These are phyloP conservation scores for Phortica okadai DNA, from an alignment of 2,888 invertebrate species.

Conservation along the genomic window DNA sequence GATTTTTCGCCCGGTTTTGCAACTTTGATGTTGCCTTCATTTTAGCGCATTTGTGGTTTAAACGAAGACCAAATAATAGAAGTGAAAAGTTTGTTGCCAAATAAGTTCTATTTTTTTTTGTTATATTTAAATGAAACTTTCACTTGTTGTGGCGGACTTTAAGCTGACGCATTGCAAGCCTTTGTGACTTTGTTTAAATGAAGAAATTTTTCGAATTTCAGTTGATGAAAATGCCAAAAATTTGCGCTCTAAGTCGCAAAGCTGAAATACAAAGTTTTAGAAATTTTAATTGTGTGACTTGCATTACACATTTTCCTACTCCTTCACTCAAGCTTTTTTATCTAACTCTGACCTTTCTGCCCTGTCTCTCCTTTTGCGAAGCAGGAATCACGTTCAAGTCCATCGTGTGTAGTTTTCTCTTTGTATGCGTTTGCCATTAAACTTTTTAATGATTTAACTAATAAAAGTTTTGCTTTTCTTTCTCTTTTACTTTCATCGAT, in stretches of 20 bases:
- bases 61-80: neutral
- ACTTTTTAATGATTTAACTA: conserved; percentile 76
- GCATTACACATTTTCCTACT: too few relatives aligned
- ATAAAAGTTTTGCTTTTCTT: conserved; percentile 72
- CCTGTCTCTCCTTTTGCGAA: too few relatives aligned
- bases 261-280: conserved; percentile 20
- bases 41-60: conserved; percentile 23
- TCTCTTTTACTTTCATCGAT: conserved; percentile 50
- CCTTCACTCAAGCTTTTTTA: too few relatives aligned
- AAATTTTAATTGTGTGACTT: neutral
- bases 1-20: neutral
- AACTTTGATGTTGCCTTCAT: conserved; percentile 12
- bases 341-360: too few relatives aligned
- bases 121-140: neutral
- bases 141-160: neutral
- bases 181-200: neutral
- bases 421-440: conserved; percentile 62
- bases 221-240: neutral
- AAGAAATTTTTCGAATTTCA: neutral
- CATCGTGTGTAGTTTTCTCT: conserved; percentile 31
- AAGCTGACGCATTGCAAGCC: neutral
- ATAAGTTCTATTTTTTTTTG: neutral
- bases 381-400: too few relatives aligned
- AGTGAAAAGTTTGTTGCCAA: neutral
- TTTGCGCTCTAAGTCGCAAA: conserved; percentile 21